Percentiles rank a stretch among this genome's conserved stretches.
phyloP scores from a whole-genome alignment of 2,888 invertebrate species.

The Thereva nobilitata region DNA sequence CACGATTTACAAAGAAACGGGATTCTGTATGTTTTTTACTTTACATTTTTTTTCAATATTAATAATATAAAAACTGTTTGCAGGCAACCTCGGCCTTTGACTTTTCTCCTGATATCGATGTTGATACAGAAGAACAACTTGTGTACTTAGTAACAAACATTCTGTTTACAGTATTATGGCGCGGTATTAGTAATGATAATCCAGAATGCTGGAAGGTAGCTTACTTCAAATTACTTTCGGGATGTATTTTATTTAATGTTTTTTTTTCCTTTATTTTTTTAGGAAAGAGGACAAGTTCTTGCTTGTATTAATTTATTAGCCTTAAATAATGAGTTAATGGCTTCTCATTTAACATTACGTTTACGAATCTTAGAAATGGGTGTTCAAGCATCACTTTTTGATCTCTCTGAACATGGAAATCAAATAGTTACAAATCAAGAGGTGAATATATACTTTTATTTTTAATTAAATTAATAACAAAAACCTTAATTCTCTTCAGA shows the following conservation, averaged over 20 bases:
- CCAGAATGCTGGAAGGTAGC: conserved; percentile 63
- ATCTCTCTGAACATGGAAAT: conserved; percentile 62
- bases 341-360: conserved; percentile 62
- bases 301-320: conserved; percentile 64
- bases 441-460: conserved; percentile 43
- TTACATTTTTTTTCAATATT: background rate
- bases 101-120: conserved; percentile 53
- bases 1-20: conserved; percentile 17
- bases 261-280: conserved; percentile 19
- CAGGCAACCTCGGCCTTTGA: conserved; percentile 46
- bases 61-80: background rate
- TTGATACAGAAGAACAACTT: conserved; percentile 62
- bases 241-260: conserved; percentile 1
- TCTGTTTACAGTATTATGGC: conserved; percentile 65
- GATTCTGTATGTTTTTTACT: conserved; percentile 18
- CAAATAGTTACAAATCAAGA: conserved; percentile 58
- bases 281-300: conserved; percentile 64
- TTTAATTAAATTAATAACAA: background rate
- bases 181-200: conserved; percentile 63
- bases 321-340: conserved; percentile 62
- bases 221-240: background rate
- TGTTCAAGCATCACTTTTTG: conserved; percentile 63
- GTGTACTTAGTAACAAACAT: conserved; percentile 64
- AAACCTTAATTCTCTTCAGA: conserved; percentile 47
- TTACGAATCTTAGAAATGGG: conserved; percentile 64